These are phyloP conservation scores for Microcebus murinus DNA, from an alignment of 2,113 vertebrate species.

Conservation along the genomic window DNA sequence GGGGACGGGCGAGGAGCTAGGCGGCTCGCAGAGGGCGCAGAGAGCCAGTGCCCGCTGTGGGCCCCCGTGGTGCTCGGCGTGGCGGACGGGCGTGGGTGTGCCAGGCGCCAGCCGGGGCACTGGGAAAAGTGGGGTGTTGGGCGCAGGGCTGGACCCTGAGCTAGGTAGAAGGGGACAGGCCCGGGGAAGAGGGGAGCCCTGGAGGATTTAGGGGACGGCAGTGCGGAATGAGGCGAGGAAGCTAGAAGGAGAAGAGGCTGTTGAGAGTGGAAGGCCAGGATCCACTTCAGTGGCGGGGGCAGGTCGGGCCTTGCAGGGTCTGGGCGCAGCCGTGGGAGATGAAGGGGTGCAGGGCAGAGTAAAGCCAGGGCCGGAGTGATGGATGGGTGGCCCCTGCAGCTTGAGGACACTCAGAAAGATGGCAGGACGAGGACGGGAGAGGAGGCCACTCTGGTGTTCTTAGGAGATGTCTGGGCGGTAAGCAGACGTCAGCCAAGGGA, in stretches of 20 bases:
- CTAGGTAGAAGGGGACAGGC: not conserved
- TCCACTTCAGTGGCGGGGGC: not conserved
- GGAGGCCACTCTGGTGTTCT: too few species aligned
- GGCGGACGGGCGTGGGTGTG: not conserved
- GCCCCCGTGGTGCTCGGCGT: fast-evolving
- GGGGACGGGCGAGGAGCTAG: too few species aligned
- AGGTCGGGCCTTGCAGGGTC: not conserved
- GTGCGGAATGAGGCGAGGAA: not conserved
- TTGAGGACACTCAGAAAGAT: not conserved
- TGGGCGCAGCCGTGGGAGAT: not conserved
- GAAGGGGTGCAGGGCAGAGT: not conserved
- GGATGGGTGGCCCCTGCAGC: not conserved
- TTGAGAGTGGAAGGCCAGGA: not conserved
- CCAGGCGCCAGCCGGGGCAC: not conserved
- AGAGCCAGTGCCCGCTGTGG: too few species aligned
- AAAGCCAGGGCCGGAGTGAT: too few species aligned
- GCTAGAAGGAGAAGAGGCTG: not conserved
- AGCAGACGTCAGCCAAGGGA: not conserved
- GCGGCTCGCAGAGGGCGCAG: not conserved
- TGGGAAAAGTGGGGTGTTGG: not conserved
- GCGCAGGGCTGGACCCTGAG: not conserved
- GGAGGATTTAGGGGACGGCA: not conserved
- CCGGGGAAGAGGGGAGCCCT: not conserved
- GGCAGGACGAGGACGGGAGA: not conserved
- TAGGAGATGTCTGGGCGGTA: not conserved